These are phyloP conservation scores for Drosophila nigrodunni DNA, from an alignment of 1,140 invertebrate genomes.

Conservation along the genomic window DNA sequence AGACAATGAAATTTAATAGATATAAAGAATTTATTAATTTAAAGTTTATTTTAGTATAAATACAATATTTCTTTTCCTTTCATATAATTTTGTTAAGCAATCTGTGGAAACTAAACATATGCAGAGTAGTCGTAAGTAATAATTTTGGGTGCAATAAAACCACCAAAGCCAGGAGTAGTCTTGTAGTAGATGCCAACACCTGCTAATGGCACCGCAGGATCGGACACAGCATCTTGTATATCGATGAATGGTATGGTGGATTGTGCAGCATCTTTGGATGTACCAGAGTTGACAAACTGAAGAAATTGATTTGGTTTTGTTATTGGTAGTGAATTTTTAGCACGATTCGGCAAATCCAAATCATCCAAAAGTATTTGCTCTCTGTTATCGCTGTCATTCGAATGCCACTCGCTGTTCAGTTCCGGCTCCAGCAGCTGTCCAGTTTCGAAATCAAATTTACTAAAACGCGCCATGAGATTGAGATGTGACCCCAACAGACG, in stretches of 20 bases:
- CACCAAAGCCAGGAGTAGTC: not conserved
- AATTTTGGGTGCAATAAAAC: not conserved
- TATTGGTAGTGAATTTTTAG: not conserved
- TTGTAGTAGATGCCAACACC: constrained; percentile 7
- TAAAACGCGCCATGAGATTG: not conserved
- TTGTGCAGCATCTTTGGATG: not conserved
- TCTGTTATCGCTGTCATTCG: not conserved
- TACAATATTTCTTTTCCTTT: no score
- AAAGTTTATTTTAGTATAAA: no score
- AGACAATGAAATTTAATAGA: no score
- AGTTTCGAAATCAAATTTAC: not conserved
- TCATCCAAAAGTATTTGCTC: not conserved
- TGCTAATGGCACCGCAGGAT: not conserved
- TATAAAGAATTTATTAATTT: no score
- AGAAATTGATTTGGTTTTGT: not conserved
- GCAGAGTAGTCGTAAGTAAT: no score
- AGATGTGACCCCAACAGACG: not conserved
- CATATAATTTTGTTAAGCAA: no score
- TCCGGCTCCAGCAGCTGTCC: not conserved
- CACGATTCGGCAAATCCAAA: constrained; percentile 1
- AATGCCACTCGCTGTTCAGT: not conserved
- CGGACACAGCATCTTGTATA: not conserved
- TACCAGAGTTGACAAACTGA: not conserved
- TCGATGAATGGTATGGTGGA: not conserved
- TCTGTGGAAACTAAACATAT: no score